These are phyloP conservation scores for Dolichoris vasculosae DNA, from an alignment of 1,140 invertebrate genomes.

Conservation along the genomic window DNA sequence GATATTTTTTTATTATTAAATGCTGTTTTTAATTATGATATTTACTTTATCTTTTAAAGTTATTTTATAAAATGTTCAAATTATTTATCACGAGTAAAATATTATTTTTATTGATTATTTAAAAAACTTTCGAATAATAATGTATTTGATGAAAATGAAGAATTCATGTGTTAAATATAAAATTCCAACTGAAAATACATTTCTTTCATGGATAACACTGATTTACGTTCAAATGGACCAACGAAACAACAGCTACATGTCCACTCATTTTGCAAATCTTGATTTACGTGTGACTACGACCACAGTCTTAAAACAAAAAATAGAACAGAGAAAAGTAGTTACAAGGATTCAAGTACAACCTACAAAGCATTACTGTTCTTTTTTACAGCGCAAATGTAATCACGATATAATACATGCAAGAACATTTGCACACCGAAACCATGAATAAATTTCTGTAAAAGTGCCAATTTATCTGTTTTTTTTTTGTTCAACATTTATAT, in stretches of 20 bases:
- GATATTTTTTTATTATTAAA: too few relatives aligned
- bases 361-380: background rate
- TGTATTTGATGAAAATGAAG: too few relatives aligned
- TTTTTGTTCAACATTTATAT: background rate
- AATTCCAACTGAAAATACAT: background rate
- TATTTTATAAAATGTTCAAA: too few relatives aligned
- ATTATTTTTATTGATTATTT: too few relatives aligned
- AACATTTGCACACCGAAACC: background rate
- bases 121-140: too few relatives aligned
- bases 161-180: background rate
- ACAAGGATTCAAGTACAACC: background rate
- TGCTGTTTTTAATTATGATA: too few relatives aligned
- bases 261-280: constrained; percentile 50
- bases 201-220: constrained; percentile 21
- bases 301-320: constrained; percentile 8
- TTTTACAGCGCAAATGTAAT: constrained; percentile 26
- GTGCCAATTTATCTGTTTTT: constrained; percentile 35
- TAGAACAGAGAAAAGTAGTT: background rate
- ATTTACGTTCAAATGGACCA: constrained; percentile 38
- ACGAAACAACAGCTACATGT: constrained; percentile 29
- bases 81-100: too few relatives aligned
- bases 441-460: constrained; percentile 21
- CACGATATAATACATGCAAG: constrained; percentile 37
- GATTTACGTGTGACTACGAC: constrained; percentile 44
- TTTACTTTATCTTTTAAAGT: too few relatives aligned